Evolutionary conservation across 2,797 vertebrate genomes (phyloP), one percentile per base, ranked within the genome.

Genomic region (Brotula barbata): DNA sequence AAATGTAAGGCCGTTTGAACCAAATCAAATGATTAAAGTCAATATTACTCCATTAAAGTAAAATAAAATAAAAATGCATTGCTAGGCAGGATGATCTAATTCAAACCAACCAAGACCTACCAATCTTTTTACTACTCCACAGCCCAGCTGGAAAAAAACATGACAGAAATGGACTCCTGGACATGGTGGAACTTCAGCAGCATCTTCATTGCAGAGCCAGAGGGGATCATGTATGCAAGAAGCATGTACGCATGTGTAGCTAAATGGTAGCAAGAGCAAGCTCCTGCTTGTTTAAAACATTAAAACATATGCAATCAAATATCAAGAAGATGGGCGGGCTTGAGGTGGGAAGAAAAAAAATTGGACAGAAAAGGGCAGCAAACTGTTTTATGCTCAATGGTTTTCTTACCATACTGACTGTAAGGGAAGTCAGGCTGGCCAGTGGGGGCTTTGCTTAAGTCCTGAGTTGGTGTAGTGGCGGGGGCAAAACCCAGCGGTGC

Each of bases 371-470:
- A 56, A 17, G 60, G 75, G 73, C 58, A 56, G 71, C 64, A 68
- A 60, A 60, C 68, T 62, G 50, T 21, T 64, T 64, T 44, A 54
- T 77, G 59, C 67, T 72, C 55, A 60, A 64, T 52, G 60, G 43
- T 57, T 48, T 41, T 93, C 96, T 95, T 93, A 99, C 97, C 97
- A 90, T 98, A 99, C 87, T 99, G 97, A 88, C 94, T 95, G 62
- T 98, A 99, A 68, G 97, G 89, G 87, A 97, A 99, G 80, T 99
- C 97, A 20, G 95, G 96, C 85, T 98, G 96, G 82, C 94, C 96
- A 43, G 94, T 89, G 2, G 95, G 93, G 83, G 95, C 94, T 92
- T 99, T 99, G 93, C 94, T 96, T 92, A 98, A 92, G 89, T 99
- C 97, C 82, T 98, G 97, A 94, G 96, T 94, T 61, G 97, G 94